These are phyloP conservation scores for Coendou prehensilis DNA, from an alignment of 2,797 vertebrate species.

Conservation along the genomic window DNA sequence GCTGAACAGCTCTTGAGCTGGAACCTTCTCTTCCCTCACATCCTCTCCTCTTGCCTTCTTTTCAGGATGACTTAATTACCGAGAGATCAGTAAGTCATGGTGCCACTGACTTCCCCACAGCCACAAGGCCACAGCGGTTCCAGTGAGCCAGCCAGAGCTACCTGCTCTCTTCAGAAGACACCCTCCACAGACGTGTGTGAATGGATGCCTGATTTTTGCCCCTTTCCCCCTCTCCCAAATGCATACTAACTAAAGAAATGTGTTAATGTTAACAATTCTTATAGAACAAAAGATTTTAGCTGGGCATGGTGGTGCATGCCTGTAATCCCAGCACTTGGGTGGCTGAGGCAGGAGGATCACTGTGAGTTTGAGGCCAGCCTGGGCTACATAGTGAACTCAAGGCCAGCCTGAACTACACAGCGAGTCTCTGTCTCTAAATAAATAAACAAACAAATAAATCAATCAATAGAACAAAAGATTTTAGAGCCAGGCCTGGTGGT, in stretches of 20 bases:
- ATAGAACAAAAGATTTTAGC: not conserved
- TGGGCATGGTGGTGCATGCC: too few relatives aligned
- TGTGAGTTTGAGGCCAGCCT: not conserved
- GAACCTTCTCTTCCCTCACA: not conserved
- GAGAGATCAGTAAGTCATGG: not conserved
- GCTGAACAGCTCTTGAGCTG: not conserved
- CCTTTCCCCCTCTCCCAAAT: not conserved
- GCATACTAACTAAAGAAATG: not conserved
- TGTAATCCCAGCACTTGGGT: too few relatives aligned
- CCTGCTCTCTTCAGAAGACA: not conserved
- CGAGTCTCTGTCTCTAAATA: not conserved
- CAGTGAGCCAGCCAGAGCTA: not conserved
- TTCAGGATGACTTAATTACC: not conserved
- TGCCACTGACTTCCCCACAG: not conserved
- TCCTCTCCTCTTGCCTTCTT: not conserved
- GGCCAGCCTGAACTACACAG: not conserved
- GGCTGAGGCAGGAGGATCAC: too few relatives aligned
- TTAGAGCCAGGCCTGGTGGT: not conserved
- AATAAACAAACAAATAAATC: not conserved
- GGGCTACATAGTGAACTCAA: not conserved
- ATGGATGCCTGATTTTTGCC: not conserved
- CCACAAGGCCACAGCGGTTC: not conserved
- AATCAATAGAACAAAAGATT: not conserved
- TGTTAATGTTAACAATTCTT: not conserved
- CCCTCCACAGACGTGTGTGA: not conserved